Evolutionary conservation across 2,113 vertebrate genomes (phyloP), one percentile per base, ranked within the genome.

Genomic region (Gnathochromis pfefferi): DNA sequence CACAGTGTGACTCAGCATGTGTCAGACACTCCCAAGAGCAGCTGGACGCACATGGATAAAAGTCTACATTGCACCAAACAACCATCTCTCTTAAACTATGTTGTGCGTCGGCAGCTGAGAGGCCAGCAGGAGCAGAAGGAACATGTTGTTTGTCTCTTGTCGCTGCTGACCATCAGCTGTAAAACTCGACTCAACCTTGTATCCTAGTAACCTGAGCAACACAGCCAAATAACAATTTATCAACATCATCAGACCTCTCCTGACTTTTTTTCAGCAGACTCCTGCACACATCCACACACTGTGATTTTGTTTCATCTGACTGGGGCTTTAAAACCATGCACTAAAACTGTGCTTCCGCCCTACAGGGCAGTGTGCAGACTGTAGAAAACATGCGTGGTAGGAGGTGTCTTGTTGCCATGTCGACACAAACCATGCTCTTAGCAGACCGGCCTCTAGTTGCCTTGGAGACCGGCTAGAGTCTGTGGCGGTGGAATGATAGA

Each of bases 341-440:
- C 85, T 79, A 80, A 80, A 81, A 88, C 13, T n/a, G 10, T 49
- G 28, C 68, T 23, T 80, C 80, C 47, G 73, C 45, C 80, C 81
- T 82, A 83, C 79, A 86, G 81, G 73, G 73, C 82, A 80, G 75
- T 85, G 75, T 91, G 68, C 54, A 80, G 65, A 35, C 10, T 12
- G 28, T 51, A 79, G 78, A 87, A 92, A 84, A 87, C 88, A 85
- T 88, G 85, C 31, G 42, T 90, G 85, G 91, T 94, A 82, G 85
- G 88, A 91, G 93, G 93, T 94, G 92, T 93, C 93, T 87, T 84
- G 96, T 96, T 96, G 85, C 93, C 94, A 96, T 96, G 94, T 90
- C 95, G 92, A 96, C 95, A 86, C 85, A 87, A 93, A 92, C 87
- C 94, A 89, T 94, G 88, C 54, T 91, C 93, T 91, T 80, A 80